Evolutionary conservation across 2,113 vertebrate genomes (phyloP).

Genomic region (Prionailurus viverrinus): DNA sequence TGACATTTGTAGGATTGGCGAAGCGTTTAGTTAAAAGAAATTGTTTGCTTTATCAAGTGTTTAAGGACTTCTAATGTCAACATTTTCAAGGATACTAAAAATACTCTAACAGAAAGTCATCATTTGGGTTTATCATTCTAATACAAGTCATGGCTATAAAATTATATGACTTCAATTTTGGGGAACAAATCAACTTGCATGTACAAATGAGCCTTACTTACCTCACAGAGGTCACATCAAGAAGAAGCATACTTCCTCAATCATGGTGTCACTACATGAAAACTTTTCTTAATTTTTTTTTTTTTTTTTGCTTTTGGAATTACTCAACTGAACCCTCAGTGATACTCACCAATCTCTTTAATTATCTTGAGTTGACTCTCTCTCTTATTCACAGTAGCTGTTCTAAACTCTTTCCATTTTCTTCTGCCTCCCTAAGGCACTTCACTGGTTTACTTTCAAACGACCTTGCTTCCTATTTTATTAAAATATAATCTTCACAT

Average conservation of each 20-base stretch:
- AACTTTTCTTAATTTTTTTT: not conserved
- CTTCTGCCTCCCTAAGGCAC: not conserved
- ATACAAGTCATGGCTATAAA: not conserved
- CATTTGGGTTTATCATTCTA: not conserved
- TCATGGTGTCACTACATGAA: not conserved
- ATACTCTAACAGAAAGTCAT: not conserved
- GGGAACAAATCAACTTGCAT: not conserved
- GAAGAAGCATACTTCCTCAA: not conserved
- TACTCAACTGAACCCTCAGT: not conserved
- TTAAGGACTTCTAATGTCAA: slow-evolving; percentile 19
- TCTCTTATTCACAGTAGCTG: not conserved
- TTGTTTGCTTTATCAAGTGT: slow-evolving; percentile 41
- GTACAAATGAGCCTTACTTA: not conserved
- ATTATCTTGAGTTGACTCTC: not conserved
- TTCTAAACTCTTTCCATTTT: not conserved
- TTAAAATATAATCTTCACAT: not conserved
- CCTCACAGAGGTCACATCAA: not conserved
- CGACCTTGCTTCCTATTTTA: not conserved
- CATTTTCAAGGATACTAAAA: not conserved
- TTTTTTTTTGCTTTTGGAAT: not conserved
- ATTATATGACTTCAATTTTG: not conserved
- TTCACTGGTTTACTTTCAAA: not conserved
- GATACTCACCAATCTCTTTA: not conserved
- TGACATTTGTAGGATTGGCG: not conserved
- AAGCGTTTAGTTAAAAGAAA: slow-evolving; percentile 37